Evolutionary conservation across 1,140 invertebrate species (phyloP).

Genomic region (Agrilus planipennis): DNA sequence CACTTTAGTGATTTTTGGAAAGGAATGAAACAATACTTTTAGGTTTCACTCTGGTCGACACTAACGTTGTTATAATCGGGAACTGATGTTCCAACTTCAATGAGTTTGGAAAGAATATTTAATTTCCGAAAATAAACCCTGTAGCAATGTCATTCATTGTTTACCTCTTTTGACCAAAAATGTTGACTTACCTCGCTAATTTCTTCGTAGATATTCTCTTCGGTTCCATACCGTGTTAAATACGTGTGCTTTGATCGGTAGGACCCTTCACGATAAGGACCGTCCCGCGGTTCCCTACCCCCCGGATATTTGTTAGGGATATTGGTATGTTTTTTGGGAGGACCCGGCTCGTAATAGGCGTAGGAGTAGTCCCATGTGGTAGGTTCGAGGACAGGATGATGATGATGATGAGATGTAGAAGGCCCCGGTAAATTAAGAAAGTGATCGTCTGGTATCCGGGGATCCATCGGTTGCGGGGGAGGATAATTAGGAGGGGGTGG

Average conservation of each 20-base stretch:
- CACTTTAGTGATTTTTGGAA: too few species aligned
- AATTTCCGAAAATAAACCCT: too few species aligned
- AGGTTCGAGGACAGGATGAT: constrained; percentile 5
- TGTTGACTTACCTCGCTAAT: constrained; percentile 59
- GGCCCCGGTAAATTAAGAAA: constrained; percentile 20
- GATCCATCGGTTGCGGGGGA: constrained; percentile 27
- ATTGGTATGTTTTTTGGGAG: constrained; percentile 42
- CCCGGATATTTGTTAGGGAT: constrained; percentile 41
- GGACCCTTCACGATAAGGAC: constrained; percentile 33
- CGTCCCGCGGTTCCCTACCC: constrained; percentile 33
- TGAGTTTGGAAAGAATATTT: too few species aligned
- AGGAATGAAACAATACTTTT: too few species aligned
- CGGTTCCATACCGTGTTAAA: constrained; percentile 64
- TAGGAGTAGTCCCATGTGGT: constrained; percentile 53
- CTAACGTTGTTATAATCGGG: too few species aligned
- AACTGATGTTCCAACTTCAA: too few species aligned
- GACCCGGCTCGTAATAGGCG: constrained; percentile 61
- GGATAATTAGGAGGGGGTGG: constrained; percentile 42
- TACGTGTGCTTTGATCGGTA: constrained; percentile 48
- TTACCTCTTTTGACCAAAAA: too few species aligned
- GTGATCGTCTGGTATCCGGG: constrained; percentile 23
- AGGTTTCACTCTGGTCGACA: too few species aligned
- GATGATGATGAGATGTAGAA: constrained; percentile 13
- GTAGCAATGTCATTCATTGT: too few species aligned
- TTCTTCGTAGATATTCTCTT: constrained; percentile 83